Evolutionary conservation across 2,797 vertebrate species (phyloP).

Genomic region (Siniperca obscura): DNA sequence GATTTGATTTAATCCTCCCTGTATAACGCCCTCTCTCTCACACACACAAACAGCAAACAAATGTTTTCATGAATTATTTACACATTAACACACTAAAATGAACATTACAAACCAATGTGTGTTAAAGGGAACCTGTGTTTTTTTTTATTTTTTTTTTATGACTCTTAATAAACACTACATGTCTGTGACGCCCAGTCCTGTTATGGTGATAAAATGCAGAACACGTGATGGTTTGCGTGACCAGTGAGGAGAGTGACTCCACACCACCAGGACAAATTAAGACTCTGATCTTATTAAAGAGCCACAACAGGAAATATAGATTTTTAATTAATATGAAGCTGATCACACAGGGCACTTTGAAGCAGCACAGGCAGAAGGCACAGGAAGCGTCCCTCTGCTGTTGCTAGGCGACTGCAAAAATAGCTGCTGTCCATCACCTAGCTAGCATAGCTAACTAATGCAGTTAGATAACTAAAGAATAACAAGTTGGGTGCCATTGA

Average conservation of each 20-base stretch:
- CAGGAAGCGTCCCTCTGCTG: slow-evolving; percentile 32
- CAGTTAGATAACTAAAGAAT: background rate
- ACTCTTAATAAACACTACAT: background rate
- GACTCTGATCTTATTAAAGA: slow-evolving; percentile 17
- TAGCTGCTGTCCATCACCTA: background rate
- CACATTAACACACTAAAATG: background rate
- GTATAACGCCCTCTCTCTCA: background rate
- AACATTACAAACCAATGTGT: background rate
- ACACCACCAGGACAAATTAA: background rate
- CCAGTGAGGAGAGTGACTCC: background rate
- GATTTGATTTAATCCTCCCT: slow-evolving; percentile 16
- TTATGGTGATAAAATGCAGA: background rate
- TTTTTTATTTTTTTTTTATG: slow-evolving; percentile 6
- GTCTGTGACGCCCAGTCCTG: background rate
- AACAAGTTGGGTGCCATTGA: background rate
- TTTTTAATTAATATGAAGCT: slow-evolving; percentile 38
- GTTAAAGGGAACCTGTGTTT: background rate
- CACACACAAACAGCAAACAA: background rate
- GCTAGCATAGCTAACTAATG: background rate
- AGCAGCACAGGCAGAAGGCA: background rate
- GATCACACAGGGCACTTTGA: background rate
- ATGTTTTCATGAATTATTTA: background rate
- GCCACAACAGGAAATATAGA: slow-evolving; percentile 38
- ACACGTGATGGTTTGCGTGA: background rate
- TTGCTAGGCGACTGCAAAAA: slow-evolving; percentile 49